These are phyloP conservation scores for Steinernema carpocapsae DNA, from an alignment of 2,888 invertebrate species.

Conservation along the genomic window DNA sequence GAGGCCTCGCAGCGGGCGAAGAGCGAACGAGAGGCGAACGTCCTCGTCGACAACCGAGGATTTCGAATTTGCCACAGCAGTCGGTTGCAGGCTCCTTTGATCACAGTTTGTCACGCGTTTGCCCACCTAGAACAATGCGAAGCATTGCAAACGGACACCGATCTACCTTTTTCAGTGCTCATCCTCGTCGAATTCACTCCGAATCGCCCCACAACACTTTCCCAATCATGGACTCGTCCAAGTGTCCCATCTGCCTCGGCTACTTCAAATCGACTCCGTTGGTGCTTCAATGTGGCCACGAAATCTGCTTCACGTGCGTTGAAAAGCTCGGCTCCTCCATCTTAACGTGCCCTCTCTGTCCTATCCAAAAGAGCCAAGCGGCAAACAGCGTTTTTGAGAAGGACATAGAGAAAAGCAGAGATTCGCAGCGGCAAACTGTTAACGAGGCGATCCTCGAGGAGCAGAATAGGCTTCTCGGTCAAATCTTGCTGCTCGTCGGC, in stretches of 20 bases:
- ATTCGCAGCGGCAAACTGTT: no score
- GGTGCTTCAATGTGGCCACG: background rate
- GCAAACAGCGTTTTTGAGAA: no score
- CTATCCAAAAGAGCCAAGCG: background rate
- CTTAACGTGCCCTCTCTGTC: background rate
- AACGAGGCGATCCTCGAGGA: no score
- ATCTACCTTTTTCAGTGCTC: background rate
- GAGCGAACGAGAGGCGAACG: no score
- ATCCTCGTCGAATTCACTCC: no score
- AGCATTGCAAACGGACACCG: background rate
- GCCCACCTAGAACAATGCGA: background rate
- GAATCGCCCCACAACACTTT: background rate
- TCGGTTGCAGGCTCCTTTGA: no score
- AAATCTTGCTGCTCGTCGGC: background rate
- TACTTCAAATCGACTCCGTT: background rate
- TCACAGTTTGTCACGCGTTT: no score
- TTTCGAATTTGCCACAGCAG: no score
- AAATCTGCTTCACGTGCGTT: background rate
- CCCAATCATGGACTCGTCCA: background rate
- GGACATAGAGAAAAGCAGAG: no score
- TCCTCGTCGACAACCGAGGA: no score
- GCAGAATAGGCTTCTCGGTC: background rate
- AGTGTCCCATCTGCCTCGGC: conserved; percentile 6
- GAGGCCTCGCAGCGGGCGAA: no score
- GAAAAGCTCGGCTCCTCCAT: background rate